Evolutionary conservation across 2,797 vertebrate species (phyloP).

Genomic region (Odontamblyopus lacepedii): DNA sequence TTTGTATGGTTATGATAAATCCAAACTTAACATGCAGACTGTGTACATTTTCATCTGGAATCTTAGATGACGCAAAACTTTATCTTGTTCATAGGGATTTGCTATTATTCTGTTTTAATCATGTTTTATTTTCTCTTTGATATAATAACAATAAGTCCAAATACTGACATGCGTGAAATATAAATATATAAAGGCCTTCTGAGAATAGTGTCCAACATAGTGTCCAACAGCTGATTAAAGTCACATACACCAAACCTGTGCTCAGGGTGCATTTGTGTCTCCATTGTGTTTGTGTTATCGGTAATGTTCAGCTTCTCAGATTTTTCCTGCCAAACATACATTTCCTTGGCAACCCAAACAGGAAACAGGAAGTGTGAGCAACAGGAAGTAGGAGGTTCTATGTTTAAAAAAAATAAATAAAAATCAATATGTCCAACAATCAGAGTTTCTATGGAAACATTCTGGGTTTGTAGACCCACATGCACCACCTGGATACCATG

Average conservation of each 20-base stretch:
- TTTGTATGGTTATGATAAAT: not conserved
- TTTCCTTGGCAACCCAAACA: constrained; percentile 64
- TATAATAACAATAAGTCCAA: not conserved
- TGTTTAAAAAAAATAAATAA: constrained; percentile 39
- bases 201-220: not conserved
- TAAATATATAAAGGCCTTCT: not conserved
- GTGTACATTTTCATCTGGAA: not conserved
- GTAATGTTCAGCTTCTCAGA: constrained; percentile 56
- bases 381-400: constrained; percentile 55
- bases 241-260: constrained; percentile 5
- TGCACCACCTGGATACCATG: constrained; percentile 41
- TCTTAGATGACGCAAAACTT: not conserved
- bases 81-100: not conserved
- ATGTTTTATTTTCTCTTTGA: not conserved
- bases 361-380: constrained; percentile 70
- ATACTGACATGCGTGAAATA: not conserved
- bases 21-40: not conserved
- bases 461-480: constrained; percentile 19
- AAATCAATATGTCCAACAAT: constrained; percentile 30
- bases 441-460: constrained; percentile 38
- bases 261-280: constrained; percentile 20
- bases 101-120: no score
- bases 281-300: constrained; percentile 58
- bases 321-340: constrained; percentile 71
- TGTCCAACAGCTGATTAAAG: not conserved